These are phyloP conservation scores for Eulemur mongoz DNA, from an alignment of 2,797 vertebrate genomes.

Conservation along the genomic window DNA sequence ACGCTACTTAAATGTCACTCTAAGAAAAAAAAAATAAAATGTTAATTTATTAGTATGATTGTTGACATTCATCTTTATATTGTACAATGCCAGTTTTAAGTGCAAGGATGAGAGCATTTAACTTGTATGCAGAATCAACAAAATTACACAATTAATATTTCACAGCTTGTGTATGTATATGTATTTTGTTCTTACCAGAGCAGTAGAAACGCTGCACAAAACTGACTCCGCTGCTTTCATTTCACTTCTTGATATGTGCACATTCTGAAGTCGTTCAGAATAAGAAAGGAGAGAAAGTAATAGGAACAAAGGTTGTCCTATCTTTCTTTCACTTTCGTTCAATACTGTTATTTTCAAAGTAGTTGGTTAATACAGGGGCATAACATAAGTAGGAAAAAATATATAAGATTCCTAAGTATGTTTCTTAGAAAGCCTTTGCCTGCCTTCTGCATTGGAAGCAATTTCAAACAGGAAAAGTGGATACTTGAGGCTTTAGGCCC, in stretches of 20 bases:
- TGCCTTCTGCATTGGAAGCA: neutral
- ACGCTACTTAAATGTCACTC: neutral
- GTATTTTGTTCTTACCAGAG: neutral
- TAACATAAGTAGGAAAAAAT: neutral
- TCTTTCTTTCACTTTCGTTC: neutral
- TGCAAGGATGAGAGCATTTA: neutral
- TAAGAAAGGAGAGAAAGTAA: neutral
- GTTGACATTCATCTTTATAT: neutral
- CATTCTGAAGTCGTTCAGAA: neutral
- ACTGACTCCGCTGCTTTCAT: neutral
- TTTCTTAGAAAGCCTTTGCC: neutral
- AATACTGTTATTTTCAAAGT: neutral
- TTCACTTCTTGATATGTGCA: neutral
- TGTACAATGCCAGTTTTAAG: neutral
- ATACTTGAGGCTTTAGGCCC: neutral
- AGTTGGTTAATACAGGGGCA: neutral
- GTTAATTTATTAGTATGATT: neutral
- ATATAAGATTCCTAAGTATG: neutral
- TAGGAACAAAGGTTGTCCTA: neutral
- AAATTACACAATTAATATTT: neutral
- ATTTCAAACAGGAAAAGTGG: neutral
- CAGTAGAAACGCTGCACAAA: neutral
- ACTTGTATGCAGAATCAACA: neutral
- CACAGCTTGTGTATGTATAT: neutral
- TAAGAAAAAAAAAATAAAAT: neutral